Percentiles rank a stretch among this genome's conserved stretches.
Conservation (phyloP, 1,140 invertebrate genomes). For the Pentalonia nigronervosa region DNA sequence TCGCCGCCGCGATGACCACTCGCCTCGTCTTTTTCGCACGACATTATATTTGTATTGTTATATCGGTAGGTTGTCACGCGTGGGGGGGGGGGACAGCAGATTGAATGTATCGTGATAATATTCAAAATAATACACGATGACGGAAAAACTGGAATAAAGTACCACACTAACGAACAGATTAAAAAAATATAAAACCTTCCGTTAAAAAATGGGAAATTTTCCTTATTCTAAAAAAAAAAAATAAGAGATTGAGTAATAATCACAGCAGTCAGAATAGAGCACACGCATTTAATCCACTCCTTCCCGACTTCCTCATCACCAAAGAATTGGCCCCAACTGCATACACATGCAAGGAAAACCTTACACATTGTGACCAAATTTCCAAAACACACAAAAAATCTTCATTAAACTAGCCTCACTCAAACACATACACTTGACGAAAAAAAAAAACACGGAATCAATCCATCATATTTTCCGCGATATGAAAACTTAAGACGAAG, state of each 20-base stretch:
- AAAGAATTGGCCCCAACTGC: not conserved
- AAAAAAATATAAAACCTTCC: not conserved
- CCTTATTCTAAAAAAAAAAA: not conserved
- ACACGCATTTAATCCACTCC: not conserved
- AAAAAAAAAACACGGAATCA: not conserved
- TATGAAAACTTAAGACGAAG: too few relatives aligned
- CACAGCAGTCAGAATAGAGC: not conserved
- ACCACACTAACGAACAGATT: not conserved
- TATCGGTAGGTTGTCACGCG: not conserved
- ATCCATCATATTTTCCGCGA: not conserved
- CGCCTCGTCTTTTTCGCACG: not conserved
- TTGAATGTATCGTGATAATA: not conserved
- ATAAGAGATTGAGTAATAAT: not conserved
- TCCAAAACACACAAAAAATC: not conserved
- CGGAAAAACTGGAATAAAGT: not conserved
- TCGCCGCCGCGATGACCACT: not conserved
- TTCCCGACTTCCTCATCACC: too few relatives aligned
- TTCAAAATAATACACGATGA: too few relatives aligned
- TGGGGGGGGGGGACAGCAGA: not conserved
- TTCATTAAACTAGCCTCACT: not conserved
- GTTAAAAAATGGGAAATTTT: not conserved
- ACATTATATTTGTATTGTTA: not conserved
- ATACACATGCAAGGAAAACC: not conserved
- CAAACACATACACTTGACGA: not conserved
- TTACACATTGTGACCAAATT: not conserved